Percentiles rank a stretch among this genome's conserved stretches.
Evolutionary conservation across 2,888 invertebrate genomes (phyloP).

Genomic region (Troilus luridus): DNA sequence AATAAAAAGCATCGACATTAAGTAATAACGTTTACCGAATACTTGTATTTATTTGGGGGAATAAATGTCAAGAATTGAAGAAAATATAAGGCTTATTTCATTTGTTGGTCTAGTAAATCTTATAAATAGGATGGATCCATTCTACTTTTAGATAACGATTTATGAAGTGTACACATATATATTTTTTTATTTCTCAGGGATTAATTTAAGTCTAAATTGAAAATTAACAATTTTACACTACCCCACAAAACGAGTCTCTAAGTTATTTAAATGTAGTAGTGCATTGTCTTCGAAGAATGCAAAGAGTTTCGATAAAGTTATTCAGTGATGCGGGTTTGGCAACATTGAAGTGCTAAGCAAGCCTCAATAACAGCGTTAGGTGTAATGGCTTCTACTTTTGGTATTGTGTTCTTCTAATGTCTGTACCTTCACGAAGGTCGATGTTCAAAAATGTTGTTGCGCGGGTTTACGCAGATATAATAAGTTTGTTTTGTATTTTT

Average conservation of each 20-base stretch:
- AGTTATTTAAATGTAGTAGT: neutral
- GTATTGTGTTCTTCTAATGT: constrained; percentile 37
- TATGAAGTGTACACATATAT: neutral
- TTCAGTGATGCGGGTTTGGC: constrained; percentile 43
- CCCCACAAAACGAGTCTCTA: neutral
- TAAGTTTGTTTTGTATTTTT: neutral
- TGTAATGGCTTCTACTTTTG: constrained; percentile 42
- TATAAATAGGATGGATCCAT: neutral
- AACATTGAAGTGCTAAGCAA: constrained; percentile 36
- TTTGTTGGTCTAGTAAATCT: neutral
- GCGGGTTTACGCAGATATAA: constrained; percentile 19
- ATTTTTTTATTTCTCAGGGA: neutral
- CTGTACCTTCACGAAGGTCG: constrained; percentile 54
- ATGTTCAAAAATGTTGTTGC: constrained; percentile 56
- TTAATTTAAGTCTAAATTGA: neutral
- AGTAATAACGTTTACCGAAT: neutral
- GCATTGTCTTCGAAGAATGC: neutral
- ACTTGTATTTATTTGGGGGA: neutral
- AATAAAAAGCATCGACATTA: neutral
- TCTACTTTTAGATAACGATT: neutral
- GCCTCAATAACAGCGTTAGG: neutral
- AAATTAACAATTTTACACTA: neutral
- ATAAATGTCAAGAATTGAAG: neutral
- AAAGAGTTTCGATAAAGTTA: constrained; percentile 38
- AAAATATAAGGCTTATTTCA: neutral